phyloP scores from a whole-genome alignment of 1,140 invertebrate species.

The Trigoniulus corallinus region DNA sequence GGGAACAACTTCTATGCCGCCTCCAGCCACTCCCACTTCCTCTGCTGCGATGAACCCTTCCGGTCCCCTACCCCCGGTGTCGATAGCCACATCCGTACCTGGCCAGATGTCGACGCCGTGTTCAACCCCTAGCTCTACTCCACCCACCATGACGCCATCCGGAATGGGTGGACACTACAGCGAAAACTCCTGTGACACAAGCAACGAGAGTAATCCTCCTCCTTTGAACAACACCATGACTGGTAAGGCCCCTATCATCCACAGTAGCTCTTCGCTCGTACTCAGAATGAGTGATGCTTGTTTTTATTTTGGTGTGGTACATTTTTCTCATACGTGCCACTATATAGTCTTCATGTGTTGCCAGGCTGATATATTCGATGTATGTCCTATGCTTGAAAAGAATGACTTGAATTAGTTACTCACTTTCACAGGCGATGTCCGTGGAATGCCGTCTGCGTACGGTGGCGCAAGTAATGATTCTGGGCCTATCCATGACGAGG shows the following conservation, averaged over 20 bases:
- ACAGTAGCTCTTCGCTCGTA: no score
- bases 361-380: no score
- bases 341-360: no score
- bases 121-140: background rate
- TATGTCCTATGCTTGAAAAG: no score
- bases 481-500: conserved; percentile 64
- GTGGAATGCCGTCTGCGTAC: background rate
- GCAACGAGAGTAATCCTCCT: background rate
- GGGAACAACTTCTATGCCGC: background rate
- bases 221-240: background rate
- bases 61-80: background rate
- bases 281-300: no score
- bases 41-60: background rate
- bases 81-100: no score
- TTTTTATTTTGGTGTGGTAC: no score
- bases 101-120: background rate
- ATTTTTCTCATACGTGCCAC: no score
- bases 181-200: background rate
- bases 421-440: no score
- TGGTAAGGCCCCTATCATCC: background rate
- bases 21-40: background rate
- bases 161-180: background rate
- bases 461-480: background rate
- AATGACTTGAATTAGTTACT: no score
- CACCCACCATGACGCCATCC: background rate